Evolutionary conservation across 2,113 vertebrate genomes (phyloP), one percentile per base, ranked within the genome.

Genomic region (Bubo bubo): DNA sequence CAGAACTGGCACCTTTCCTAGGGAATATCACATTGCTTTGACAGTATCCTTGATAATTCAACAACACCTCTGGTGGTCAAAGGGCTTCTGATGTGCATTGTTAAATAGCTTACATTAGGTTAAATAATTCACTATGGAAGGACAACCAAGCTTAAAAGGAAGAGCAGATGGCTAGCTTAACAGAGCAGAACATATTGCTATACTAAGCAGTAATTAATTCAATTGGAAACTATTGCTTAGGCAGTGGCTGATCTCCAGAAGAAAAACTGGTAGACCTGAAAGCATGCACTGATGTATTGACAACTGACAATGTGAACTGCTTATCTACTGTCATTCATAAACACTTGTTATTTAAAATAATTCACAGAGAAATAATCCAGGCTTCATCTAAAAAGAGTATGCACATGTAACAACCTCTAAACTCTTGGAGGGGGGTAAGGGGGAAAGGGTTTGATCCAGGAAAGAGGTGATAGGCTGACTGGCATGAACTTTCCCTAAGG

Each of bases 151-250:
- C 64, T 81, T 75, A 49, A 91, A 72, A 81, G 49, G 47, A 67
- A 62, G 88, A 93, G 70, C 84, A 93, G 84, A 93, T 95, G 91
- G 94, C 53, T 67, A 71, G 39, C 41, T 74, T 76, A 93, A 62
- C 63, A 52, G 88, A 93, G 74, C 91, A 91, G 84, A 93, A 91
- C 79, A 47, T 28, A 84, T 14, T 82, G 47, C 80, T 73, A n/a
- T 39, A 28, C 85, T 89, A 72, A 92, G 55, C 89, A 89, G 37
- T 95, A 82, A 92, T 70, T 94, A 92, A 81, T 86, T 81, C 88
- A 53, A 6, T 27, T 82, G 75, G 75, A 92, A 95, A 73, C 32
- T 73, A 26, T 43, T 58, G 43, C 80, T 92, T 35, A 62, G 80
- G 64, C 75, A 59, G 43, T 63, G 85, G 85, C 71, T 63, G 59